Base-by-base conservation (phyloP, 1,140 invertebrate species). In the Papilio helenus region DNA sequence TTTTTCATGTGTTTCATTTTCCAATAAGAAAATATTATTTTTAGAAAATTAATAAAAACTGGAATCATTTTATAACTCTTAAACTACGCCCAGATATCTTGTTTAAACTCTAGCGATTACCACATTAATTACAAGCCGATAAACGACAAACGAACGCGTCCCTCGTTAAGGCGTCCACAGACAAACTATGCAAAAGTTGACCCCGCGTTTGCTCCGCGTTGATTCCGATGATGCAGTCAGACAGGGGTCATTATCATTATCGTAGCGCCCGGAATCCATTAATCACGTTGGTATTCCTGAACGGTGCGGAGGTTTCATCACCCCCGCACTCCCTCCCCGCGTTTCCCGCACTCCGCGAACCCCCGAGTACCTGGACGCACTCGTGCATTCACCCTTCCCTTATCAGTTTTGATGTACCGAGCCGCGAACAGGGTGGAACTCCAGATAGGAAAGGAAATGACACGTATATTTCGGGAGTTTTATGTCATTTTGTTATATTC, bases 311-410 rank as follows among this genome's bases (percentile, higher is more conserved):
- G 84, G 84, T 80, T 84, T 83, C 85, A 83, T 76, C 73, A 76
- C 73, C 73, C 73, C 81, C 84, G 72, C 81, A 82, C 82, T 80
- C 81, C 79, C 71, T 58, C 80, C 83, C 14, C 49, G 16, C 5
- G 49, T 23, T 23, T 34, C 34, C 77, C 79, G 55, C 79, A 29
- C 83, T 26, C 79, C 42, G 23, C 77, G 61, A 80, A 79, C 79
- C 79, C 82, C 85, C 82, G 86, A 89, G 90, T 91, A 91, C 91
- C 89, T 92, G 91, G 88, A 92, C 90, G 90, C 91, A 90, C 82
- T 91, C 90, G 88, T 93, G 90, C 91, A 90, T 94, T 88, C 90
- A 93, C 92, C 91, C 92, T 94, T 90, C 89, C 84, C 90, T 94
- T 94, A 94, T 94, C 92, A 93, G 90, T 93, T 91, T 88, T 89